Evolutionary conservation across 2,797 vertebrate genomes (phyloP).

Genomic region (Botia almorhae): DNA sequence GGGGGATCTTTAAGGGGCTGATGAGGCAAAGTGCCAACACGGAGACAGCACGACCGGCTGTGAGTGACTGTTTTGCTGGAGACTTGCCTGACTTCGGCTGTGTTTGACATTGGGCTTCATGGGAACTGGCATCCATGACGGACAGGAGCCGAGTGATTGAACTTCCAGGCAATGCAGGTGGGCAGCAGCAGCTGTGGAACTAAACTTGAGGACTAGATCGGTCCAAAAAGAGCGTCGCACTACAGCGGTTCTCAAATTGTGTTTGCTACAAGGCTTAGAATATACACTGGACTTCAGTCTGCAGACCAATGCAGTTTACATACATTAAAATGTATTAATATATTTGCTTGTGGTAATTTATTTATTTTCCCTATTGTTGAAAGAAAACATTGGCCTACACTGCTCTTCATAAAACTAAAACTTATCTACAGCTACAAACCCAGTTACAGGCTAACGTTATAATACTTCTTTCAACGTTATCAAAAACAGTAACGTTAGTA

Average conservation of each 20-base stretch:
- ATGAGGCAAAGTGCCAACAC: constrained; percentile 32
- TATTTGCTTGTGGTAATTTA: not conserved
- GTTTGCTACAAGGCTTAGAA: not conserved
- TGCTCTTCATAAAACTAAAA: not conserved
- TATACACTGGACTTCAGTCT: no score
- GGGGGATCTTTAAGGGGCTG: constrained; percentile 54
- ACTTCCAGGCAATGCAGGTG: constrained; percentile 52
- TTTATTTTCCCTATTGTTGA: not conserved
- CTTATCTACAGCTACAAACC: no score
- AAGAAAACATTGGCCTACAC: no score
- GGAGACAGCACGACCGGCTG: constrained; percentile 66
- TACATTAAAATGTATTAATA: no score
- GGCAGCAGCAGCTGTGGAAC: constrained; percentile 45
- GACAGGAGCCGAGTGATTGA: constrained; percentile 50
- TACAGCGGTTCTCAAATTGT: not conserved
- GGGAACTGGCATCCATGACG: constrained; percentile 54
- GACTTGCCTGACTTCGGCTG: constrained; percentile 31
- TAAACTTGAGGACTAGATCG: constrained; percentile 26
- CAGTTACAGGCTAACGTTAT: no score
- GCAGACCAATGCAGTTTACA: no score
- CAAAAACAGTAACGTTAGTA: no score
- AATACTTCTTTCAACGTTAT: no score
- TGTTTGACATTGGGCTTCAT: constrained; percentile 54
- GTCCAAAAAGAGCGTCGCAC: not conserved
- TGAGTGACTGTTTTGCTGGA: constrained; percentile 54